Base-by-base conservation (phyloP, 2,113 vertebrate genomes). In the Dendropsophus ebraccatus region DNA sequence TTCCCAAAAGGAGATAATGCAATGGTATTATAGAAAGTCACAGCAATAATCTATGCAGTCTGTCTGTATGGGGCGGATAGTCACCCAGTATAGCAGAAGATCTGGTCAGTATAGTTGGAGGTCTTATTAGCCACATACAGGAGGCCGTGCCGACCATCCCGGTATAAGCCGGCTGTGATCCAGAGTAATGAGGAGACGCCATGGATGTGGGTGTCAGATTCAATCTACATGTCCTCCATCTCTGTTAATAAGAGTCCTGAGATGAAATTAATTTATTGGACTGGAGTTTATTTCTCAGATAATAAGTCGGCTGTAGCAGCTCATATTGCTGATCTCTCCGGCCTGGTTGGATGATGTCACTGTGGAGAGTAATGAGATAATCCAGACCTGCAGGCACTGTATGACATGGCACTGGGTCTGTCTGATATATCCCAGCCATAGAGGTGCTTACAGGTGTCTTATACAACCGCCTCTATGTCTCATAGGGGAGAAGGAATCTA, bases 281-380 rank as follows among this genome's bases (percentile, higher is more conserved):
- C 65, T 69, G 30, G n/a, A 69, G 65, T 35, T 35, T 69, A 35
- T 69, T 69, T 35, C 5, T 4, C 35, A 35, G 32, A 69, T 65
- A 65, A 30, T 65, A 28, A 35, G 14, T 69, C 65, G 6, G 10
- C 35, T 17, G 65, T 69, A 5, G 16, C 14, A 5, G 1, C 13
- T 30, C 5, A 69, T 69, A 37, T n/a, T n/a, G n/a, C n/a, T n/a
- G n/a, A n/a, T n/a, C n/a, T n/a, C n/a, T n/a, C n/a, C n/a, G n/a
- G n/a, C n/a, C n/a, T n/a, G n/a, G n/a, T n/a, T n/a, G n/a, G n/a
- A 21, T 69, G 65, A 69, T 69, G 65, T 69, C 65, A 69, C 30
- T 35, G 28, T 67, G 0, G 4, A 16, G 28, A 12, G 16, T 69
- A 69, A 69, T 35, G 32, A 69, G 32, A 69, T 69, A 35, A 19